Conservation (phyloP, 2,113 vertebrate species). For the Sylvilagus bachmani region DNA sequence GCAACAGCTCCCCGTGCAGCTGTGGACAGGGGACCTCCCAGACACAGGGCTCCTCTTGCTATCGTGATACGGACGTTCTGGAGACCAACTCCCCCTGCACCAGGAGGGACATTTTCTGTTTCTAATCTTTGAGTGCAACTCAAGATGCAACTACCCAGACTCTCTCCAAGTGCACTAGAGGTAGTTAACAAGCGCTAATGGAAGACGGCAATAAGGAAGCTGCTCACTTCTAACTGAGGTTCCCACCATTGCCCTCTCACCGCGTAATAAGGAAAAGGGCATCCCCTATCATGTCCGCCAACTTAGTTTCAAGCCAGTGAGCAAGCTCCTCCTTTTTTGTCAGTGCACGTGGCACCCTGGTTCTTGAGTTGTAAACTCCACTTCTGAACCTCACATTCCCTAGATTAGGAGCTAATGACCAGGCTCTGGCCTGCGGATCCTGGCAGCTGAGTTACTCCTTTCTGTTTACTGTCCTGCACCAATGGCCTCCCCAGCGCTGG, state of each 20-base stretch:
- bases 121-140: neutral
- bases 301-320: neutral
- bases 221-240: neutral
- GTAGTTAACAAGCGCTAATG: neutral
- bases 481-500: neutral
- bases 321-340: neutral
- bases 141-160: neutral
- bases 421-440: neutral
- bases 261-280: neutral
- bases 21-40: neutral
- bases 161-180: neutral
- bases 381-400: neutral
- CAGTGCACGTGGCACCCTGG: neutral
- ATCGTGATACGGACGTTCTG: neutral
- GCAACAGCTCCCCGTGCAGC: fast-evolving
- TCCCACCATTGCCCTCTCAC: neutral
- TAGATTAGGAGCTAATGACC: neutral
- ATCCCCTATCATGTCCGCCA: neutral
- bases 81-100: neutral
- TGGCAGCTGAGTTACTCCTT: neutral
- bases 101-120: neutral
- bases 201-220: neutral
- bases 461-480: constrained; percentile 61
- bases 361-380: neutral
- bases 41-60: neutral